Evolutionary conservation across 1,140 invertebrate species (phyloP).

Genomic region (Zaprionus taronus): DNA sequence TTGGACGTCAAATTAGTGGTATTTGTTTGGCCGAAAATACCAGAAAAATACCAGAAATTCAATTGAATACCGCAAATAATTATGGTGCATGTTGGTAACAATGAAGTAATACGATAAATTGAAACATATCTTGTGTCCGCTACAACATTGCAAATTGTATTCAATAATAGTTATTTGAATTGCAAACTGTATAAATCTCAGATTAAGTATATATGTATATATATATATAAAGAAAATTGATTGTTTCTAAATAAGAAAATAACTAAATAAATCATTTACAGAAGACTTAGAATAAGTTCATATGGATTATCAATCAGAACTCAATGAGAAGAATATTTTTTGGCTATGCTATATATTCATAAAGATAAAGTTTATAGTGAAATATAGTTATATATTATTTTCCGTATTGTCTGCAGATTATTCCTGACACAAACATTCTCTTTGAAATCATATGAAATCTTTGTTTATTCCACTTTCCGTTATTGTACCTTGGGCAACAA

Average conservation of each 20-base stretch:
- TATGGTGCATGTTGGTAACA: neutral
- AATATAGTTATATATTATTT: too few relatives aligned
- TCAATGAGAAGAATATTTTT: too few relatives aligned
- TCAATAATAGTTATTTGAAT: neutral
- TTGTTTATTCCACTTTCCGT: neutral
- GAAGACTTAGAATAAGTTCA: too few relatives aligned
- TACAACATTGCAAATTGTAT: neutral
- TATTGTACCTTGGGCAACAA: neutral
- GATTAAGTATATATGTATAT: neutral
- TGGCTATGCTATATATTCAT: too few relatives aligned
- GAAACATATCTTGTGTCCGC: neutral
- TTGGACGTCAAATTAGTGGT: slow-evolving; percentile 30
- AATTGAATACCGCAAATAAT: slow-evolving; percentile 8
- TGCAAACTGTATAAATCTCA: too few relatives aligned
- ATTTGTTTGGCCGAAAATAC: slow-evolving; percentile 32
- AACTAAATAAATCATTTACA: too few relatives aligned
- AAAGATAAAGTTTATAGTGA: too few relatives aligned
- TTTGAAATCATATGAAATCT: neutral
- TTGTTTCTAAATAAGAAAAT: too few relatives aligned
- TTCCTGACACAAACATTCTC: neutral
- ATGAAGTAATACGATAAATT: neutral
- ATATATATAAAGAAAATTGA: too few relatives aligned
- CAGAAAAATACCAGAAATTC: slow-evolving; percentile 34
- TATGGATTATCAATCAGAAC: too few relatives aligned
- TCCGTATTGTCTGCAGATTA: too few relatives aligned